Conservation (phyloP, 2,888 invertebrate species). For the Athrips mouffetella region DNA sequence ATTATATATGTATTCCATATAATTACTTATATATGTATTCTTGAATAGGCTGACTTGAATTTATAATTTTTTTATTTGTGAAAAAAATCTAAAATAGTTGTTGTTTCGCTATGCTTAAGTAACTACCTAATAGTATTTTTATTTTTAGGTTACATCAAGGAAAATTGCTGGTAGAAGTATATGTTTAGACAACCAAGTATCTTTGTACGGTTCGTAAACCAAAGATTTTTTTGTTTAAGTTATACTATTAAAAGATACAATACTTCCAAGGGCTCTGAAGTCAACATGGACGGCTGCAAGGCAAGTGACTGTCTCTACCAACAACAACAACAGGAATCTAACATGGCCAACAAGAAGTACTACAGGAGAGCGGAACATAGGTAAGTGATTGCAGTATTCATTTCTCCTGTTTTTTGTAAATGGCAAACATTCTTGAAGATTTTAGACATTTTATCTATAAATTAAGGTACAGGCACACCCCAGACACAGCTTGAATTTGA, state of each 20-base stretch:
- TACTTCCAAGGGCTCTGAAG: conserved; percentile 18
- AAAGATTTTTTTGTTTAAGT: conserved; percentile 28
- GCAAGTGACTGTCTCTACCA: conserved; percentile 43
- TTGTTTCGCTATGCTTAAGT: too few relatives aligned
- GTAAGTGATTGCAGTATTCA: conserved; percentile 38
- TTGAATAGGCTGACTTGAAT: too few relatives aligned
- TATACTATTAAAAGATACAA: background rate
- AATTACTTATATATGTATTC: too few relatives aligned
- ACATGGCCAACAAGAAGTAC: conserved; percentile 52
- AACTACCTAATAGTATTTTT: conserved; percentile 9
- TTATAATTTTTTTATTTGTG: too few relatives aligned
- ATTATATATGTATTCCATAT: too few relatives aligned
- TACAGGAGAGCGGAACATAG: conserved; percentile 66
- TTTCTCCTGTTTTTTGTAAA: too few relatives aligned
- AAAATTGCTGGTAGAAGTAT: conserved; percentile 18
- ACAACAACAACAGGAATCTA: conserved; percentile 39
- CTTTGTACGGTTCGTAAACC: conserved; percentile 24
- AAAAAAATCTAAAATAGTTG: too few relatives aligned
- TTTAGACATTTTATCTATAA: too few relatives aligned
- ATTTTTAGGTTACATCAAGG: conserved; percentile 21
- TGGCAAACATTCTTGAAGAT: too few relatives aligned
- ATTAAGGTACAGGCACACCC: too few relatives aligned
- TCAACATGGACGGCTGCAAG: conserved; percentile 42
- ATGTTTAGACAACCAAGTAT: conserved; percentile 26
- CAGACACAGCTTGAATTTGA: too few relatives aligned